Evolutionary conservation across 2,113 vertebrate genomes (phyloP).

Genomic region (Picathartes gymnocephalus): DNA sequence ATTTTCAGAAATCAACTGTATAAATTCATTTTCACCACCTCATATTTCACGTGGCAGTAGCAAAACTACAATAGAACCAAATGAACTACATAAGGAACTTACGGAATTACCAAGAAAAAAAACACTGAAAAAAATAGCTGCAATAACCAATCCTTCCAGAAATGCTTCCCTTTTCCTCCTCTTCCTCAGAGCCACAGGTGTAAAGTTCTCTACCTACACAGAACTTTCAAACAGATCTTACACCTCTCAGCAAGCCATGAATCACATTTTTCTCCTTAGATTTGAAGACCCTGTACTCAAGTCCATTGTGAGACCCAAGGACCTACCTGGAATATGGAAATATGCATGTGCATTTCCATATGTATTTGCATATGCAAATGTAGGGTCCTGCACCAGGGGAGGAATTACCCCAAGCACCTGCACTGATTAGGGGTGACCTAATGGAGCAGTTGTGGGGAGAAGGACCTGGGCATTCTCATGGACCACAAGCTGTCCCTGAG

Average conservation of each 20-base stretch:
- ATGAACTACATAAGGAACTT: background rate
- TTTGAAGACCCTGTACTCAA: background rate
- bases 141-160: background rate
- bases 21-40: background rate
- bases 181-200: accelerated
- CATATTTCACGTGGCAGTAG: background rate
- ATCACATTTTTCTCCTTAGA: background rate
- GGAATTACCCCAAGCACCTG: background rate
- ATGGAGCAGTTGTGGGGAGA: background rate
- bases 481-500: background rate
- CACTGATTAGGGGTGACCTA: background rate
- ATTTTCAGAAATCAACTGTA: background rate
- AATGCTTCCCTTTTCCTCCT: background rate
- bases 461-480: accelerated
- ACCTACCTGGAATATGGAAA: background rate
- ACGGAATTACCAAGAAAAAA: background rate
- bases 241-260: background rate
- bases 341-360: too few species aligned
- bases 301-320: background rate
- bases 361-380: background rate
- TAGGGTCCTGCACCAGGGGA: background rate
- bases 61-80: background rate
- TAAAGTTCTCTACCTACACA: background rate
- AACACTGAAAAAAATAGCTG: background rate
- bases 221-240: background rate